phyloP scores from a whole-genome alignment of 2,113 vertebrate species.

The Larimichthys crocea region DNA sequence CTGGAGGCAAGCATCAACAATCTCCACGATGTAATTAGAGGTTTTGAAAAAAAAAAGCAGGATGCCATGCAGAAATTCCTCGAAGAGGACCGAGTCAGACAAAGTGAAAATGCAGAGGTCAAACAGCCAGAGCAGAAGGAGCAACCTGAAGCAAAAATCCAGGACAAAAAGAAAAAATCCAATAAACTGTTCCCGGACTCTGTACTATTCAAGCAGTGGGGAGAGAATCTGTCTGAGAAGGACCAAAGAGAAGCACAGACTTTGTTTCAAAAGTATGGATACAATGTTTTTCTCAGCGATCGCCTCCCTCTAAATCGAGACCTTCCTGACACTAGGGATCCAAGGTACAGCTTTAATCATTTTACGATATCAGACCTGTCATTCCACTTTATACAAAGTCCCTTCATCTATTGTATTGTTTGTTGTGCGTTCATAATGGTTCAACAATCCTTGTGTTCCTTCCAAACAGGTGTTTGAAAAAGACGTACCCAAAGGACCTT shows the following conservation, averaged over 20 bases:
- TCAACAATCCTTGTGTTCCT: neutral
- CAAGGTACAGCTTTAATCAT: conserved; percentile 41
- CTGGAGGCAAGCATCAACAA: too few relatives aligned
- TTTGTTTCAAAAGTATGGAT: conserved; percentile 76
- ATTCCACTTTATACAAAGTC: neutral
- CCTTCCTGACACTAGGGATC: conserved; percentile 75
- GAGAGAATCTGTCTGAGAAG: conserved; percentile 68
- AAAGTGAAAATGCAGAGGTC: too few relatives aligned
- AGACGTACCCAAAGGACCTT: conserved; percentile 80
- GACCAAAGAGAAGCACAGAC: conserved; percentile 76
- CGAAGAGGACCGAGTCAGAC: conserved; percentile 8
- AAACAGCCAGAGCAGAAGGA: neutral
- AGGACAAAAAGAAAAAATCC: neutral
- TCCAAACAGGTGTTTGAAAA: conserved; percentile 75
- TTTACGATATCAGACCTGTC: neutral
- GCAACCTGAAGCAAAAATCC: neutral
- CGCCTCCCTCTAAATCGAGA: conserved; percentile 73
- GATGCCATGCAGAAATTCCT: conserved; percentile 53
- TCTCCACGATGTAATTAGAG: too few relatives aligned
- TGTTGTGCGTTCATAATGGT: too few relatives aligned
- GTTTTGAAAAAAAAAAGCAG: conserved; percentile 59
- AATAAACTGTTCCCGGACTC: conserved; percentile 76
- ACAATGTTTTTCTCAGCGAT: conserved; percentile 82
- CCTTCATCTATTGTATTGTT: neutral
- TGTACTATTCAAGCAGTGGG: conserved; percentile 73